These are phyloP conservation scores for Cosmia pyralina DNA, from an alignment of 2,888 invertebrate species.

Conservation along the genomic window DNA sequence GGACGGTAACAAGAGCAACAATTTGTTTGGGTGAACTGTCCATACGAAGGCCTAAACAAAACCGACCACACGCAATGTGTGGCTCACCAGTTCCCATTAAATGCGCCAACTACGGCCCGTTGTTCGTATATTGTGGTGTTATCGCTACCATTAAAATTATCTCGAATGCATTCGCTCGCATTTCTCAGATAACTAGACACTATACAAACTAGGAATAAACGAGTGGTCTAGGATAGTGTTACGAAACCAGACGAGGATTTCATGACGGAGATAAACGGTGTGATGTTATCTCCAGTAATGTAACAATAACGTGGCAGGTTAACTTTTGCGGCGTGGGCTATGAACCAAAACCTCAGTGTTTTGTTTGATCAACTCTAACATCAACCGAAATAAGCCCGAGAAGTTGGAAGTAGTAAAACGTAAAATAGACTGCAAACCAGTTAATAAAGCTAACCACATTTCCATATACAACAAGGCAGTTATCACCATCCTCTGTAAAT, in stretches of 20 bases:
- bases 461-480: not conserved
- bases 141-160: conserved; percentile 66
- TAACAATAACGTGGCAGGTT: not conserved
- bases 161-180: conserved; percentile 61
- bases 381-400: not conserved
- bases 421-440: not conserved
- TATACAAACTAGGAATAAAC: conserved; percentile 51
- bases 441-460: not conserved
- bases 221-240: conserved; percentile 53
- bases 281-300: conserved; percentile 2
- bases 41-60: conserved; percentile 29
- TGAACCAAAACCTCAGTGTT: not conserved
- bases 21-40: conserved; percentile 37
- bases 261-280: conserved; percentile 38
- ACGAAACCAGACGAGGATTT: conserved; percentile 46
- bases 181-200: conserved; percentile 63
- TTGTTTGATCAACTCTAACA: not conserved
- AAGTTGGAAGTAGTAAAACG: not conserved
- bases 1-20: conserved; percentile 49
- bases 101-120: conserved; percentile 54
- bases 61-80: conserved; percentile 61
- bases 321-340: not conserved
- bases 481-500: not conserved
- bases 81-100: conserved; percentile 50
- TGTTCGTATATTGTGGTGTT: conserved; percentile 57